Conservation (phyloP, 1,140 invertebrate species). For the Drosophila truncata region DNA sequence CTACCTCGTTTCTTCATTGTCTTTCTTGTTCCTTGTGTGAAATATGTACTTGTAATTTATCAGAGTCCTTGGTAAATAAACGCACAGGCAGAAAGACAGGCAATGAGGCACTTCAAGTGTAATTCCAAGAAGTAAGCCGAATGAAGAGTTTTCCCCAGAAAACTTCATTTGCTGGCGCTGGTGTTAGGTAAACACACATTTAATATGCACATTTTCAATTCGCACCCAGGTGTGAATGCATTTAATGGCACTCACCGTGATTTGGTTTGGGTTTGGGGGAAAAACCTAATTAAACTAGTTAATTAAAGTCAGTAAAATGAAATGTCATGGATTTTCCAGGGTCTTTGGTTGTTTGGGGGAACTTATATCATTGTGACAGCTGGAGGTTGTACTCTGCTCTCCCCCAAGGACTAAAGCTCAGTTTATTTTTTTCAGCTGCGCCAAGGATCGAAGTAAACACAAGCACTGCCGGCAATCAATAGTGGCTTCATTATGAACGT, state of each 20-base stretch:
- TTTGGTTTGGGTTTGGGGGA: constrained; percentile 2
- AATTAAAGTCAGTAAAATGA: constrained; percentile 14
- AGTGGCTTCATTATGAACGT: constrained; percentile 53
- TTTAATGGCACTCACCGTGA: constrained; percentile 14
- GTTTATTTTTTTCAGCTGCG: constrained; percentile 28
- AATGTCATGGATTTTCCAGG: constrained; percentile 1
- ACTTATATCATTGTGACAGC: constrained; percentile 10
- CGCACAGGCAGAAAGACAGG: background rate
- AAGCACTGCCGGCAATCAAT: constrained; percentile 45
- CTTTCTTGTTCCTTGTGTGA: background rate
- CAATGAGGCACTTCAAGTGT: constrained; percentile 12
- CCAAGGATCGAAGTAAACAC: constrained; percentile 21
- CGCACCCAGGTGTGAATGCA: constrained; percentile 14
- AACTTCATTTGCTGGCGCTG: constrained; percentile 16
- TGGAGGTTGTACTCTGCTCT: background rate
- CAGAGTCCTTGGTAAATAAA: background rate
- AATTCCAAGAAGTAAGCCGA: constrained; percentile 24
- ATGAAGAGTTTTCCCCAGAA: constrained; percentile 4
- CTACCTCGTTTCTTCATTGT: background rate
- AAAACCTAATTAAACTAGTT: constrained; percentile 28
- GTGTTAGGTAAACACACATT: constrained; percentile 14
- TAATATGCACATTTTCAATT: constrained; percentile 27
- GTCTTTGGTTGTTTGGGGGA: background rate
- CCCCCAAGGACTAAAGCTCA: constrained; percentile 2
- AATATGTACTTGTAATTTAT: constrained; percentile 2